phyloP scores from a whole-genome alignment of 30 jellyfish, hydroid and myxozoan species.

The Turritopsis dohrnii region DNA sequence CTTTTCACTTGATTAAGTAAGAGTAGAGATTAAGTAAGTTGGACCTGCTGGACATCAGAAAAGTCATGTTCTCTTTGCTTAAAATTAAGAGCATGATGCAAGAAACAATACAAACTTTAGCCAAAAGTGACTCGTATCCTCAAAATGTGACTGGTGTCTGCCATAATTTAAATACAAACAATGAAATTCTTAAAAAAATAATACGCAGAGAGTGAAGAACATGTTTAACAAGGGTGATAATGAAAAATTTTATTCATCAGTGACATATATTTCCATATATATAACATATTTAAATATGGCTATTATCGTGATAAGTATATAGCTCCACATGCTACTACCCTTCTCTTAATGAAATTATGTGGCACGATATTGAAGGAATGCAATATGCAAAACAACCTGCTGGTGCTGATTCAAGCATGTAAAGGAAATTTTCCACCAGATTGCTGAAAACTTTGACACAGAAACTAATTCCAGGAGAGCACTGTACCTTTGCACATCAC shows the following conservation, averaged over 20 bases:
- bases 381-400: not conserved
- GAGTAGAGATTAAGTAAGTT: too few relatives aligned
- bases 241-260: not conserved
- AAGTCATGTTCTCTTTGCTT: not conserved
- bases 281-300: too few relatives aligned
- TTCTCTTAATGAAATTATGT: not conserved
- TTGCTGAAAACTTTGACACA: too few relatives aligned
- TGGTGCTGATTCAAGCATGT: not conserved
- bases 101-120: not conserved
- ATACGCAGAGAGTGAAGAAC: not conserved
- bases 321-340: not conserved
- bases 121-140: not conserved
- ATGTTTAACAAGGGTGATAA: not conserved
- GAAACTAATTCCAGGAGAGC: too few relatives aligned
- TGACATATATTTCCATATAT: not conserved
- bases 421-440: too few relatives aligned
- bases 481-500: too few relatives aligned
- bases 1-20: too few relatives aligned
- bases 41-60: too few relatives aligned
- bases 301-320: not conserved
- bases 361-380: not conserved
- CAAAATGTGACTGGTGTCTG: not conserved
- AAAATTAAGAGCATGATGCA: not conserved
- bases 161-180: not conserved
- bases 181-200: not conserved